Evolutionary conservation across 1,140 invertebrate genomes (phyloP).

Genomic region (Drosophila seguyi): DNA sequence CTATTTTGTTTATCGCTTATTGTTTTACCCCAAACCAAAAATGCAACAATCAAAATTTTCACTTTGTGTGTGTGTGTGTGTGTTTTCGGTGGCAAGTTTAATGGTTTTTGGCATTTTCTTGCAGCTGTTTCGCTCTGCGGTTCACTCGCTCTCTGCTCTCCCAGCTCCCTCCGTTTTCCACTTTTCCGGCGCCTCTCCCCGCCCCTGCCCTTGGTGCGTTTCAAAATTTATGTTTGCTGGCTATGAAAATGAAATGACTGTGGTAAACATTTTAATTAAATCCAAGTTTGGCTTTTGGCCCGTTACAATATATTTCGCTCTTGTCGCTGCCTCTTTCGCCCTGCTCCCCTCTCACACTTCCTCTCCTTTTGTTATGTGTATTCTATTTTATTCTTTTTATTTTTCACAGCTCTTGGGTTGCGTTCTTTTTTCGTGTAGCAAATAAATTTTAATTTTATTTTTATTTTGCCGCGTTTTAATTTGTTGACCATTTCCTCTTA

Average conservation of each 20-base stretch:
- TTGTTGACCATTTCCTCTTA: constrained; percentile 73
- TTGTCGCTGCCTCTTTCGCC: constrained; percentile 34
- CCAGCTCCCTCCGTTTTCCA: constrained; percentile 9
- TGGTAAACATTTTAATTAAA: constrained; percentile 84
- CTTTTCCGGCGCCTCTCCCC: neutral
- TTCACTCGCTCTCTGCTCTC: constrained; percentile 12
- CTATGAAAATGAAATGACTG: constrained; percentile 84
- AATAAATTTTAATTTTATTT: constrained; percentile 83
- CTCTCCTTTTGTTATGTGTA: constrained; percentile 29
- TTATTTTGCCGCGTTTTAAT: constrained; percentile 81
- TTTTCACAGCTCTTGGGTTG: constrained; percentile 35
- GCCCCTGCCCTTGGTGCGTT: constrained; percentile 39
- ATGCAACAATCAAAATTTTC: constrained; percentile 76
- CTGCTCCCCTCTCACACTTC: neutral
- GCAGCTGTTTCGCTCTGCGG: constrained; percentile 80
- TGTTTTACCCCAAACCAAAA: constrained; percentile 35
- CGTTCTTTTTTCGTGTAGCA: constrained; percentile 53
- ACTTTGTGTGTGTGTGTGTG: constrained; percentile 11
- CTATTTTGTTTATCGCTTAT: constrained; percentile 54
- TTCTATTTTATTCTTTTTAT: constrained; percentile 56
- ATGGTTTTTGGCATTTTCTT: constrained; percentile 81
- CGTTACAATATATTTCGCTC: constrained; percentile 77
- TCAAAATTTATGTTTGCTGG: constrained; percentile 83
- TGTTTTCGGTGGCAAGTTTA: constrained; percentile 61
- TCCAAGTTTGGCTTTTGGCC: constrained; percentile 83